Evolutionary conservation across 2,797 vertebrate genomes (phyloP), one percentile per base, ranked within the genome.

Genomic region (Emydoidea blandingii): DNA sequence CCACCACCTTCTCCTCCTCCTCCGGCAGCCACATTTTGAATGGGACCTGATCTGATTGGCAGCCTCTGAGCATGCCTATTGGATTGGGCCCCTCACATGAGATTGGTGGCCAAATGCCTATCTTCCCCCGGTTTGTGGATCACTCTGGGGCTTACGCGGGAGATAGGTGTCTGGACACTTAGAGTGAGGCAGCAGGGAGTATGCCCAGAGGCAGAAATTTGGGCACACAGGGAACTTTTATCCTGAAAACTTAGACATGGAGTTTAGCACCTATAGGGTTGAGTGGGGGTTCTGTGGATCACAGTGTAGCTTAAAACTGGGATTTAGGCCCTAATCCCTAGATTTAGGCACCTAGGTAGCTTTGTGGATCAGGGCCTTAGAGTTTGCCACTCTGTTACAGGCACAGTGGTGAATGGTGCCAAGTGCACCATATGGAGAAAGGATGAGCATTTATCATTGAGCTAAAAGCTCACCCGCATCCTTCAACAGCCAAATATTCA

Each of bases 341-440:
- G 16, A 0, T 0, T 34, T 11, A 23, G 2, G 3, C 68, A 62
- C 10, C 11, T 62, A 44, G 29, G 68, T 11, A 93, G 79, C 2
- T 4, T 14, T 53, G 10, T 7, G 2, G 2, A 12, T 2, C 0
- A 1, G 85, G 5, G 2, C 1, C 29, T 34, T 16, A 5, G 2
- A 15, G 1, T 10, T 5, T 49, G 3, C 4, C 27, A 4, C n/a
- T 9, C 6, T 10, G 6, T 53, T 54, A 27, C 34, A 62, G 57
- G 3, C 2, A 4, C 25, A 0, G 0, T 68, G 7, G 49, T 41
- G 19, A 27, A 6, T 21, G 5, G 8, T 6, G 27, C 29, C 12
- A 10, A 1, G 2, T 50, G 8, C 4, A 62, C 59, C 50, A 56
- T 2, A 15, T 37, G 7, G 11, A 65, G 11, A n/a, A 50, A 85